Base-by-base conservation (phyloP, 53 echinoderm and acorn worm genomes). In the Hippasteria phrygiana region DNA sequence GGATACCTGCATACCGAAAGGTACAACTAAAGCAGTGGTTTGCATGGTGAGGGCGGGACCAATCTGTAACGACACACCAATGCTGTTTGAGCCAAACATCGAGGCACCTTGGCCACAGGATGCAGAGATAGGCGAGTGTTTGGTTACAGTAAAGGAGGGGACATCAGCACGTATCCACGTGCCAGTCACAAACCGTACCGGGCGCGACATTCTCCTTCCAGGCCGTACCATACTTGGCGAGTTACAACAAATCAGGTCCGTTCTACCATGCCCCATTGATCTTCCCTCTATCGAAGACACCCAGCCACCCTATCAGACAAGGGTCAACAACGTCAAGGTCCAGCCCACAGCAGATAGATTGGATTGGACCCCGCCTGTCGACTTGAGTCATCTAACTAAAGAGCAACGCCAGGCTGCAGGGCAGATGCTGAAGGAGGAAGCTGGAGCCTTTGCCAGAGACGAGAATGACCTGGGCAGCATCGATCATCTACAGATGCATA, bases 181-280 rank as follows among this genome's bases (percentile, higher is more conserved):
- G 0, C 59, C 29, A 72, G 90, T 90, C 11, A 42, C 53, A 0
- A 83, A 90, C 74, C 20, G 4, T 0, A 71, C 56, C 14, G 33
- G 31, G 0, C 56, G 32, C 20, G 73, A 72, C 2, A 8, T 83
- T 8, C 8, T 71, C 41, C 72, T 90, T 0, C n/a, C 16, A 54
- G 32, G 64, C 40, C 72, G 63, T 0, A 90, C 74, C 5, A 5
- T 59, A 1, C 43, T 90, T 14, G 80, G 80, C 34, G 71, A 3
- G 17, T 46, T 79, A 13, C 50, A 70, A 48, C 65, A 64, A 28
- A 76, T 89, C 2, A 89, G 70, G n/a, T n/a, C n/a, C n/a, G n/a
- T n/a, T n/a, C n/a, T n/a, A n/a, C n/a, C n/a, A n/a, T n/a, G n/a
- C n/a, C n/a, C n/a, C n/a, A n/a, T n/a, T n/a, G n/a, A n/a, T n/a